phyloP scores from a whole-genome alignment of 2,113 vertebrate genomes.

The Ovis aries region ARS-UI_Ramb_v3.0 NC_056068.1:60891501-60892000 shows the following conservation, averaged over 20 bases:
- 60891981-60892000: background rate
- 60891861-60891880: conserved; percentile 11
- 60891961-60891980: background rate
- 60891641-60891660: background rate
- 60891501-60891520: background rate
- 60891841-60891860: background rate
- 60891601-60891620: background rate
- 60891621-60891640: background rate
- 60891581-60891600: background rate
- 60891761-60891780: background rate
- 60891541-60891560: background rate
- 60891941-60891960: background rate
- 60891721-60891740: background rate
- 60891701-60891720: background rate
- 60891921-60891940: background rate
- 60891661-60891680: background rate
- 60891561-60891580: background rate
- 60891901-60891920: background rate
- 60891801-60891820: background rate
- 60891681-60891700: background rate
- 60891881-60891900: background rate
- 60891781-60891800: background rate
- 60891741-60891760: background rate
- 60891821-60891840: background rate
- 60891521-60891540: background rate